Evolutionary conservation across 2,797 vertebrate genomes (phyloP).

Genomic region (Channa striata): DNA sequence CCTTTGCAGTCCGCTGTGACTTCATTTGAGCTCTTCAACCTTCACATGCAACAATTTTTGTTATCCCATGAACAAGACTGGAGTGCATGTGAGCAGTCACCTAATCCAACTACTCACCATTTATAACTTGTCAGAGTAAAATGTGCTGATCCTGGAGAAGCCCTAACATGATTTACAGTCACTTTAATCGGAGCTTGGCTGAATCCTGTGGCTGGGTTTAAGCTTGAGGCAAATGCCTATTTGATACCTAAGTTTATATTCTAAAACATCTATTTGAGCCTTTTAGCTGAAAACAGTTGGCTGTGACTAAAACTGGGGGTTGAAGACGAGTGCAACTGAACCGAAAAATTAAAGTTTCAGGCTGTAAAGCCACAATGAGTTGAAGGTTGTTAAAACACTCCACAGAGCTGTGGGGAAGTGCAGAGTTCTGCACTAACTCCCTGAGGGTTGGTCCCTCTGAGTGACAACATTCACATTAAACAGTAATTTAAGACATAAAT

Average conservation of each 20-base stretch:
- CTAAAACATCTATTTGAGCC: too few relatives aligned
- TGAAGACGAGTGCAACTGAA: neutral
- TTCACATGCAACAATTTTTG: constrained; percentile 21
- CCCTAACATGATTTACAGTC: constrained; percentile 40
- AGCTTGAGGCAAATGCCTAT: too few relatives aligned
- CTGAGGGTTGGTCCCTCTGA: neutral
- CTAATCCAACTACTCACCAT: constrained; percentile 42
- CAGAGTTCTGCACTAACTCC: neutral
- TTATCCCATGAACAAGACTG: constrained; percentile 19
- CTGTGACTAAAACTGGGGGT: neutral
- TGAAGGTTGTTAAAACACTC: too few relatives aligned
- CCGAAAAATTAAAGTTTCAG: neutral
- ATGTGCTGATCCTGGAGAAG: constrained; percentile 30
- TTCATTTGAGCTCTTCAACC: constrained; percentile 79
- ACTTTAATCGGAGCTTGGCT: constrained; percentile 40
- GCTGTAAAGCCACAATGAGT: too few relatives aligned
- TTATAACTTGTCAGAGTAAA: constrained; percentile 34
- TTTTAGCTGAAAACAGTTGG: too few relatives aligned
- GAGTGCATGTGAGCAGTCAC: constrained; percentile 21
- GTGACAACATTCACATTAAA: neutral
- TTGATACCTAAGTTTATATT: too few relatives aligned
- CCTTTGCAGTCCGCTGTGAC: constrained; percentile 39
- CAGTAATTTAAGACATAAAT: neutral
- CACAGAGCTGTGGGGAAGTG: neutral
- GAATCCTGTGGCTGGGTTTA: neutral